A percentile compares a stretch with the other conserved stretches of the same genome.
Conservation (phyloP, 2,113 vertebrate species). For the Aegotheles bennettii region DNA sequence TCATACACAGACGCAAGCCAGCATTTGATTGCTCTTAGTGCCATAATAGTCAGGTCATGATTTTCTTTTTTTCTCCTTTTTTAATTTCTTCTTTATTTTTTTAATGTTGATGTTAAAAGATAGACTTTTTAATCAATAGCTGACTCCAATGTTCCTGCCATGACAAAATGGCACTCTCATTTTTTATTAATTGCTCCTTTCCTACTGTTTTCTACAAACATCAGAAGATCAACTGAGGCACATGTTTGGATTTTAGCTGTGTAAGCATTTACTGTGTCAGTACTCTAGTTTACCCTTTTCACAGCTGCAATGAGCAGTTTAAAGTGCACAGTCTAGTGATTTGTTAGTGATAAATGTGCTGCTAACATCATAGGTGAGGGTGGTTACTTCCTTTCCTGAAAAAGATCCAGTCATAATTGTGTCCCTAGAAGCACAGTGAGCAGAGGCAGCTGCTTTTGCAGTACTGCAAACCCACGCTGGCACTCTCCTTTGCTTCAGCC, state of each 20-base stretch:
- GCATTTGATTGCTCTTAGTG: background rate
- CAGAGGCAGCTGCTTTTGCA: background rate
- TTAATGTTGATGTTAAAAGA: background rate
- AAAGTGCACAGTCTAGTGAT: background rate
- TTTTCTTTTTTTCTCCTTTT: background rate
- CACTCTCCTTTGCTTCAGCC: background rate
- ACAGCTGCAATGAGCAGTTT: background rate
- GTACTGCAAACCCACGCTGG: background rate
- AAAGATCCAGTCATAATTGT: rapidly evolving
- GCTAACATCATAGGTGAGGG: background rate
- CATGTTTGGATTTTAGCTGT: background rate
- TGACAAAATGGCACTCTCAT: background rate
- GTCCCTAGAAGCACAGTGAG: background rate
- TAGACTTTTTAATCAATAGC: background rate
- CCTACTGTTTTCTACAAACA: background rate
- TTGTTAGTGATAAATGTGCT: background rate
- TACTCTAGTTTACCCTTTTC: background rate
- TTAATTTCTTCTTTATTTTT: background rate
- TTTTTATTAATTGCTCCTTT: background rate
- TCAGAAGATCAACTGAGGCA: background rate
- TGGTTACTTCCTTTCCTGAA: background rate
- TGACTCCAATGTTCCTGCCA: background rate
- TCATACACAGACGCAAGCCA: background rate
- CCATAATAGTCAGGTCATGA: background rate
- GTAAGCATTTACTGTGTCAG: background rate